Base-by-base conservation (phyloP, 2,888 invertebrate genomes). In the Cephonodes hylas region DNA sequence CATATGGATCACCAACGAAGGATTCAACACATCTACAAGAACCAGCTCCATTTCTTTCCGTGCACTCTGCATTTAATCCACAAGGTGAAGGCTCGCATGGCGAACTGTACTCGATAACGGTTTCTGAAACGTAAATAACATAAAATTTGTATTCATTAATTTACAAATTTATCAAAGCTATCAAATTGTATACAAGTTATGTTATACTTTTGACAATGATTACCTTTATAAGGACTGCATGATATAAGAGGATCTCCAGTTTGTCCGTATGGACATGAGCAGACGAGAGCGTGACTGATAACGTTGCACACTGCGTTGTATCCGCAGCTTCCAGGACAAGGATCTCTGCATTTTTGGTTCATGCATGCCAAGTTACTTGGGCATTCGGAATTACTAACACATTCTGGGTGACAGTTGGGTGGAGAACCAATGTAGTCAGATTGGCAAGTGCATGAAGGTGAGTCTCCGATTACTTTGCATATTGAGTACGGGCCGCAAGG, bases 21-120 rank as follows among this genome's bases (percentile, higher is more conserved):
- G 93, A 91, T 22, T 94, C 93, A 46, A 94, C 79, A 78, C 96
- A 96, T 71, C 94, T 95, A 78, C 96, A 96, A 38, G 95, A 93
- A 1, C 95, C 95, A 73, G 94, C 95, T 13, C 93, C 93, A 72
- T 96, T 95, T 64, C 94, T 88, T 85, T 91, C 92, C 59, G 91
- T 85, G 72, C 95, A 96, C 75, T 93, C 88, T 0, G 96, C 94
- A 74, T 95, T 91, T 42, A 91, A 75, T 48, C 96, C 96, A 77
- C 96, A 96, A 1, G 96, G 96, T 5, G 95, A 94, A 27, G 95
- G 95, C 38, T 94, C 83, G 72, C 96, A 96, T 0, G 96, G 96
- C 69, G 91, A 89, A 71, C 76, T 83, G 64, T 89, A 91, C 68
- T 89, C 90, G 59, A 92, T 83, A 34, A 79, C 59, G 22, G 84